These are phyloP conservation scores for Cuniculus paca DNA, from an alignment of 2,797 vertebrate species.

Conservation along the genomic window DNA sequence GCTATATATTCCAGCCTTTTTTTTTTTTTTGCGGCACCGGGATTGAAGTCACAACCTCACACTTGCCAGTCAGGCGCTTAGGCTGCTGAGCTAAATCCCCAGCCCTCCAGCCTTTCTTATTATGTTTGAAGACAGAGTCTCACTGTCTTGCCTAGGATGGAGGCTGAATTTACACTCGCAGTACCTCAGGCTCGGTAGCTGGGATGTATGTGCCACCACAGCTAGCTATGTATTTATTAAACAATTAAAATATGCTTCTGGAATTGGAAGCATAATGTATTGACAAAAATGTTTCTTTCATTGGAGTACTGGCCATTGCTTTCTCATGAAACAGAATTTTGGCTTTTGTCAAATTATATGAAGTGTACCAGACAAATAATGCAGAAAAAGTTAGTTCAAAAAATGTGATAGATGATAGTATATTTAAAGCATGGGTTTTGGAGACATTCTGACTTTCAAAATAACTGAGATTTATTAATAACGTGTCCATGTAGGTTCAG, in stretches of 20 bases:
- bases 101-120: no score
- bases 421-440: conserved; percentile 48
- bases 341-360: conserved; percentile 22
- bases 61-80: no score
- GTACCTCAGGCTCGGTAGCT: background rate
- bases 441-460: conserved; percentile 29
- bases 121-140: background rate
- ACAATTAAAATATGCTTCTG: conserved; percentile 28
- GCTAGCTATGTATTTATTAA: conserved; percentile 15
- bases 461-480: conserved; percentile 48
- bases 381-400: background rate
- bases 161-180: background rate
- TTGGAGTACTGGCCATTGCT: conserved; percentile 39
- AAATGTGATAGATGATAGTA: background rate
- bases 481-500: background rate
- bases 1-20: background rate
- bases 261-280: background rate
- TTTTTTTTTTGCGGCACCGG: no score
- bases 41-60: no score
- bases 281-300: conserved; percentile 34
- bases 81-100: no score
- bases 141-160: background rate
- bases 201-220: background rate
- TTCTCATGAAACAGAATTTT: conserved; percentile 37
- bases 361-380: conserved; percentile 24